Evolutionary conservation across 2,797 vertebrate species (phyloP).

Genomic region (Molossus alvarezi): DNA sequence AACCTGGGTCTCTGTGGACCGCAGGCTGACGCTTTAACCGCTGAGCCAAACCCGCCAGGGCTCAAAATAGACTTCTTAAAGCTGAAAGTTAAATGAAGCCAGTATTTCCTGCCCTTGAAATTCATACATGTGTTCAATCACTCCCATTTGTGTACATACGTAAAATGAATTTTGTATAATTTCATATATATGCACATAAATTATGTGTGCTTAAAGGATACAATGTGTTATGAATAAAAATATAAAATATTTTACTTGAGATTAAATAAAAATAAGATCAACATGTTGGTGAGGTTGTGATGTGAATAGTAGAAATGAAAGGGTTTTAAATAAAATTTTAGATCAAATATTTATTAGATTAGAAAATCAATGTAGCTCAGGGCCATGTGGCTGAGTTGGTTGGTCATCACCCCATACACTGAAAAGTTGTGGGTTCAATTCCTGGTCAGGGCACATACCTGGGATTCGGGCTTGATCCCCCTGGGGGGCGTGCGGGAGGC

Average conservation of each 20-base stretch:
- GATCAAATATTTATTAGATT: neutral
- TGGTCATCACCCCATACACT: too few relatives aligned
- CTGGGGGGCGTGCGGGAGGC: neutral
- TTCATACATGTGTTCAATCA: neutral
- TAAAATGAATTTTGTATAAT: neutral
- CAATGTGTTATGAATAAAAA: neutral
- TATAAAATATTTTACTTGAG: neutral
- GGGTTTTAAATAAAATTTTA: neutral
- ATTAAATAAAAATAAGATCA: neutral
- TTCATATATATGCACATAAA: neutral
- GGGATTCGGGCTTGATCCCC: neutral
- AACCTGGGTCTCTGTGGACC: too few relatives aligned
- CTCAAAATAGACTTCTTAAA: neutral
- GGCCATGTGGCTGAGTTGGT: neutral
- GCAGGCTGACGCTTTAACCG: too few relatives aligned
- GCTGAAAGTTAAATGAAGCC: neutral
- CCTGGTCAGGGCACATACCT: neutral
- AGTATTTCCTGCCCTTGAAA: neutral
- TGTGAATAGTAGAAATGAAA: neutral
- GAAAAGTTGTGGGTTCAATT: neutral
- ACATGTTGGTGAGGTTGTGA: neutral
- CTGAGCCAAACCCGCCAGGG: too few relatives aligned
- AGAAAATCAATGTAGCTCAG: neutral
- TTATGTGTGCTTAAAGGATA: neutral
- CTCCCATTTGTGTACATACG: neutral